A percentile compares a stretch with the other conserved stretches of the same genome.
phyloP scores from a whole-genome alignment of 1,140 invertebrate species.

The Muscidifurax raptorellus region DNA sequence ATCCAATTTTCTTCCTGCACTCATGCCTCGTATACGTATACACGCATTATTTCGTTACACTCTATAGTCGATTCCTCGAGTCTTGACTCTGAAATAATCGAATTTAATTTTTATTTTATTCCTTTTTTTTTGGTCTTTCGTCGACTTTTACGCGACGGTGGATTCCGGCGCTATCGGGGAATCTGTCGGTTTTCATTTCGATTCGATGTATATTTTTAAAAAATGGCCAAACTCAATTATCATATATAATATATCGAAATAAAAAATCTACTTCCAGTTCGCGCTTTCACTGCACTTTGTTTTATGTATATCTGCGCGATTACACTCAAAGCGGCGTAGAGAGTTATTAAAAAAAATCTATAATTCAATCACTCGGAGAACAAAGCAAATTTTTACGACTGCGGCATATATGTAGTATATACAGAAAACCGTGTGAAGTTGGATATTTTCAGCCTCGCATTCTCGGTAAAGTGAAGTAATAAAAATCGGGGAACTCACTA shows the following conservation, averaged over 20 bases:
- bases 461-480: neutral
- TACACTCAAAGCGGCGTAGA: neutral
- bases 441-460: neutral
- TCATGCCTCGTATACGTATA: neutral
- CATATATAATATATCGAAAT: constrained; percentile 25
- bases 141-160: constrained; percentile 7
- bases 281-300: too few relatives aligned
- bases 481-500: neutral
- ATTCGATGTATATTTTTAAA: constrained; percentile 31
- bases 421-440: neutral
- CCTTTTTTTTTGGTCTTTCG: neutral
- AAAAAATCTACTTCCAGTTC: too few relatives aligned
- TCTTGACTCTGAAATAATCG: neutral
- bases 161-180: constrained; percentile 12
- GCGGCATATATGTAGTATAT: neutral
- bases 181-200: constrained; percentile 4
- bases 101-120: neutral
- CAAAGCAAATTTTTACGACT: neutral
- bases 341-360: neutral
- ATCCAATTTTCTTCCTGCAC: neutral
- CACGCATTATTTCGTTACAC: neutral
- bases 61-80: neutral
- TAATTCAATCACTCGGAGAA: neutral
- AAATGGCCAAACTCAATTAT: constrained; percentile 45
- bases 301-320: neutral